phyloP scores from a whole-genome alignment of 2,113 vertebrate species.

The Scomber scombrus region DNA sequence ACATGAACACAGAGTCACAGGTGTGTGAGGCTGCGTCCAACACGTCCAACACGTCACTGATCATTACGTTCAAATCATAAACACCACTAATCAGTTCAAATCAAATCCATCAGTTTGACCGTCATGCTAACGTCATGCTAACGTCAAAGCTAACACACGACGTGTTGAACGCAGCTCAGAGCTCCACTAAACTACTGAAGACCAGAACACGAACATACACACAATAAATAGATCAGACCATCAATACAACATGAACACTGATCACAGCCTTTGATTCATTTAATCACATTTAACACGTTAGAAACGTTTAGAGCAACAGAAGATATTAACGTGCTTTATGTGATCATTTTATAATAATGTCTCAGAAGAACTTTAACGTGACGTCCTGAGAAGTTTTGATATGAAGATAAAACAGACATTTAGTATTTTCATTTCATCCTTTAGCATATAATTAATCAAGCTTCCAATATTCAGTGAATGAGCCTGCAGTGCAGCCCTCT shows the following conservation, averaged over 20 bases:
- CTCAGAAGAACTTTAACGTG: too few relatives aligned
- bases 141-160: background rate
- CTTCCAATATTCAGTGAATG: too few relatives aligned
- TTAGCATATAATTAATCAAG: too few relatives aligned
- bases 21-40: conserved; percentile 35
- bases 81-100: background rate
- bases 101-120: too few relatives aligned
- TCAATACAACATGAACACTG: background rate
- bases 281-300: background rate
- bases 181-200: conserved; percentile 18
- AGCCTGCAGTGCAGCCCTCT: too few relatives aligned
- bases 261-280: background rate
- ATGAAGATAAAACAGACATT: too few relatives aligned
- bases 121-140: too few relatives aligned
- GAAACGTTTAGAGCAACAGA: background rate
- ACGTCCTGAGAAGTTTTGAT: too few relatives aligned
- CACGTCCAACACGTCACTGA: conserved; percentile 6
- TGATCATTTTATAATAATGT: too few relatives aligned
- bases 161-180: conserved; percentile 44
- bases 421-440: too few relatives aligned
- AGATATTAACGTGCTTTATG: too few relatives aligned
- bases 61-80: conserved; percentile 2
- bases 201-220: conserved; percentile 36
- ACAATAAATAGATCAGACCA: conserved; percentile 16
- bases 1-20: conserved; percentile 32